A percentile compares a stretch with the other conserved stretches of the same genome.
These are phyloP conservation scores for Platichthys stellatus DNA, from an alignment of 2,113 vertebrate genomes.

Conservation along the genomic window DNA sequence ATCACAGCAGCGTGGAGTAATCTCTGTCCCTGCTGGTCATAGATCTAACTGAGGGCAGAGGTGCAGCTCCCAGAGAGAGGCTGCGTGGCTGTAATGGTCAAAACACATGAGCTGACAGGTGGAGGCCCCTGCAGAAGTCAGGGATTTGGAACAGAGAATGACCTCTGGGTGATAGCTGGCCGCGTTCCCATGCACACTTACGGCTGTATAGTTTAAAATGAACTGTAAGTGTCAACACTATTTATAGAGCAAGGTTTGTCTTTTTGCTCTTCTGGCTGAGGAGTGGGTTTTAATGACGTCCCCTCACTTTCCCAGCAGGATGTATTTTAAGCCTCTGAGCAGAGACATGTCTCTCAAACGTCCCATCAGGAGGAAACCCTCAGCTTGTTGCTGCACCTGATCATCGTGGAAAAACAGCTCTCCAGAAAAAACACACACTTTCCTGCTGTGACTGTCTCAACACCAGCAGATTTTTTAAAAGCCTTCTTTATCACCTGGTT, in stretches of 20 bases:
- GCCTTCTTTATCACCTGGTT: constrained; percentile 17
- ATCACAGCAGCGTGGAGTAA: constrained; percentile 36
- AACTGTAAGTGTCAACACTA: neutral
- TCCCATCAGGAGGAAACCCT: neutral
- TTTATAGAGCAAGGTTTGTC: neutral
- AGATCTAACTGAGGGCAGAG: constrained; percentile 26
- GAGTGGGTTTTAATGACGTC: neutral
- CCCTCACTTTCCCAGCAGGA: constrained; percentile 15
- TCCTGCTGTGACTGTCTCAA: neutral
- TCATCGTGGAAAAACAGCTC: constrained; percentile 4
- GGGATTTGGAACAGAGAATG: too few relatives aligned
- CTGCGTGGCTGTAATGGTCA: constrained; percentile 38
- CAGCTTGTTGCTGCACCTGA: neutral
- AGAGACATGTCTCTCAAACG: constrained; percentile 11
- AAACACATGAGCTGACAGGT: constrained; percentile 72
- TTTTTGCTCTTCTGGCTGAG: neutral
- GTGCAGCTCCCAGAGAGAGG: constrained; percentile 19
- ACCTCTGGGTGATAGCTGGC: too few relatives aligned
- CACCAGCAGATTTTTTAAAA: neutral
- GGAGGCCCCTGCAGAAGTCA: constrained; percentile 18
- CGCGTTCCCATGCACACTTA: too few relatives aligned
- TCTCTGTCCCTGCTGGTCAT: constrained; percentile 24
- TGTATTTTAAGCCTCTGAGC: neutral
- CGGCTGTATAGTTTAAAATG: too few relatives aligned
- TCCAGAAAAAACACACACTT: too few relatives aligned